Base-by-base conservation (phyloP, 2,888 invertebrate species). In the Lithophane socia region DNA sequence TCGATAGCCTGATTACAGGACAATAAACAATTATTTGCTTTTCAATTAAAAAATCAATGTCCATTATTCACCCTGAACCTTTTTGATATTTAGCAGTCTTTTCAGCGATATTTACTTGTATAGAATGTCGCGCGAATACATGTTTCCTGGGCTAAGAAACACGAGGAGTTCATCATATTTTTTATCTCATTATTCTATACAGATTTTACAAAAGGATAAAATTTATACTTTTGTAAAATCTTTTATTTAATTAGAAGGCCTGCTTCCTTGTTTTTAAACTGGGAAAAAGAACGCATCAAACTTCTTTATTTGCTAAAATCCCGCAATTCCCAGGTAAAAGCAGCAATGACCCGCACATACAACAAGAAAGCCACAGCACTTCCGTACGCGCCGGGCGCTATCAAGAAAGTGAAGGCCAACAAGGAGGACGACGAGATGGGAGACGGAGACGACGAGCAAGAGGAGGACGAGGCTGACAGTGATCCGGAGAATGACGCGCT, bases 291-390 rank as follows among this genome's bases (percentile, higher is more conserved):
- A 37, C 37, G 37, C 37, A 37, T 37, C 37, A 37, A 37, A 37
- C 4, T 37, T 37, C 37, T 5, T 37, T 4, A 37, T 37, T 37
- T 37, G 5, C 37, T 37, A 37, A 37, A 37, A 37, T 42, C 1
- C 0, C 13, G 3, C 3, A 18, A 71, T 58, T 71, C 5, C 10
- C 72, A 98, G 98, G 98, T 99, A 0, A 99, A 99, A 96, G 98
- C 99, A 0, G 99, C 99, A 0, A 98, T 99, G 93, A 99, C 99
- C 0, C 97, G 99, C 63, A 97, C 98, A 0, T 99, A 99, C 93
- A 99, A 99, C 94, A 99, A 99, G 93, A 98, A 98, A 84, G 97
- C 97, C 0, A 97, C 97, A 68, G 97, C 98, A 75, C 97, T 98
- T 74, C 98, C 99, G 0, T 99, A 99, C 94, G 97, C 98, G 16